Percentiles rank a stretch among this genome's conserved stretches.
Evolutionary conservation across 2,113 vertebrate species (phyloP).

Genomic region (Paradisaea rubra): DNA sequence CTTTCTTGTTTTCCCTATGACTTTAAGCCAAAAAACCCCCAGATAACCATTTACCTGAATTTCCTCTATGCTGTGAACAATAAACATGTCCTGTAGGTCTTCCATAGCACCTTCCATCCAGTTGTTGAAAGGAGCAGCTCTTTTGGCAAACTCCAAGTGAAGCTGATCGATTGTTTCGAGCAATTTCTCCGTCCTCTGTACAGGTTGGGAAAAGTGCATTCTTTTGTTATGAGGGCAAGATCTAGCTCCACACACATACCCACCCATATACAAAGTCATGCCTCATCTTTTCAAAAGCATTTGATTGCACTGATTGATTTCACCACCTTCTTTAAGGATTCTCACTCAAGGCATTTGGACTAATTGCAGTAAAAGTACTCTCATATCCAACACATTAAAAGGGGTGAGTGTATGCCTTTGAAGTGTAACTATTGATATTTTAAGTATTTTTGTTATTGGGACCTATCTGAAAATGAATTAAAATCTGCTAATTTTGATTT

Average conservation of each 20-base stretch:
- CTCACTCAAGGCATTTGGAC: not conserved
- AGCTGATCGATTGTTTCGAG: constrained; percentile 81
- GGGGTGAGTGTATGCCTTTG: not conserved
- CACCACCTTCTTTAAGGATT: not conserved
- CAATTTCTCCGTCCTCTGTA: constrained; percentile 78
- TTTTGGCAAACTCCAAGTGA: constrained; percentile 80
- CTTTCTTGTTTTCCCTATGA: not conserved
- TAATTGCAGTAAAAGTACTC: not conserved
- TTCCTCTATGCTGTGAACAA: constrained; percentile 93
- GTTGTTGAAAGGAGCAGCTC: constrained; percentile 82
- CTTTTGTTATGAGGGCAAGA: not conserved
- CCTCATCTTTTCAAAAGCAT: not conserved
- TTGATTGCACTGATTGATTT: not conserved
- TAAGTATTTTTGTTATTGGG: not conserved
- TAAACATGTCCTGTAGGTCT: constrained; percentile 88
- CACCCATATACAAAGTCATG: not conserved
- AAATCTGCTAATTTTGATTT: not conserved
- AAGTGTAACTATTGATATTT: not conserved
- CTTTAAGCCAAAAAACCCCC: not conserved
- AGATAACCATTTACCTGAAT: constrained; percentile 81
- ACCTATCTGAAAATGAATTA: not conserved
- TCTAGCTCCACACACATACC: not conserved
- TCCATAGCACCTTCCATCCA: constrained; percentile 89
- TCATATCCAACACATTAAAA: not conserved
- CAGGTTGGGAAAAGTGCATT: not conserved